Base-by-base conservation (phyloP, 1,140 invertebrate genomes). In the Magallana angulata region DNA sequence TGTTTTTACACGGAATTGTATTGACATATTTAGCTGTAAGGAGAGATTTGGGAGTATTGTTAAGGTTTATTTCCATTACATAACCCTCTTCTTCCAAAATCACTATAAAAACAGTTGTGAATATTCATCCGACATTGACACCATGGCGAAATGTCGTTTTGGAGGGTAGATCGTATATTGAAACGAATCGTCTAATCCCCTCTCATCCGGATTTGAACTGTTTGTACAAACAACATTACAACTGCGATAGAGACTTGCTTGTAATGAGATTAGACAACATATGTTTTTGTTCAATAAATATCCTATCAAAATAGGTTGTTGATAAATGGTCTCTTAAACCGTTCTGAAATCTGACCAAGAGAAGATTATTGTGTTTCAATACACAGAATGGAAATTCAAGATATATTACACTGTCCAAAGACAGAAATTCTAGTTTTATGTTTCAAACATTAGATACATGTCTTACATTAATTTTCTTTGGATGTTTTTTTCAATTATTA, bases 1-100 rank as follows among this genome's bases (percentile, higher is more conserved):
- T 76, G 68, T 76, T 76, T 30, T 76, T 18, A 76, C 7, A 30
- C 24, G 68, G 68, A 76, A 76, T 76, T 76, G 36, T 76, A 24
- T 76, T 76, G 68, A 76, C 68, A 76, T 76, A 76, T 76, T 76
- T 76, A 76, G 68, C 68, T 76, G 68, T 76, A 76, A 76, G 68
- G 68, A 30, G 8, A 76, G 68, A 76, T 76, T 76, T 76, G 4
- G 36, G 18, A 76, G 68, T 76, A 76, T 76, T 76, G 68, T 24
- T 76, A 12, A 30, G 68, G 68, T 76, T 76, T 76, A 76, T 76
- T 76, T 30, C 24, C 68, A 76, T 76, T 76, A 30, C 68, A 76
- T 76, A 76, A 76, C 24, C 24, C 24, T 30, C 60, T 62, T 76
- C 68, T 76, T 30, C 24, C 68, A 18, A 76, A 76, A 30, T 76